These are phyloP conservation scores for Napeogenes inachia DNA, from an alignment of 2,888 invertebrate species.

Conservation along the genomic window DNA sequence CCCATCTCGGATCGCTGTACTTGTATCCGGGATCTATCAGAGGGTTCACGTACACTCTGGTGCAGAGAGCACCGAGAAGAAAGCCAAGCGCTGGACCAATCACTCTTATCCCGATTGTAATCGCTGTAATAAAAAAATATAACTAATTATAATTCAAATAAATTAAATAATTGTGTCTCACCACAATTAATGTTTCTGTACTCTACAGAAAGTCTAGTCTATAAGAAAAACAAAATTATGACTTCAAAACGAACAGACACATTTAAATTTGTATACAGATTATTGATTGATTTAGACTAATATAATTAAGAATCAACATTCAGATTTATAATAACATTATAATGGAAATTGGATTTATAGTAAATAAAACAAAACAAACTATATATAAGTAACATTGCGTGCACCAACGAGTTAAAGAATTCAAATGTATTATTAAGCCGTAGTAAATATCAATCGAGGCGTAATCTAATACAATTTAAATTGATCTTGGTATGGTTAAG, in stretches of 20 bases:
- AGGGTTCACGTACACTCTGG: slow-evolving; percentile 90
- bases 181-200: not conserved
- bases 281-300: too few relatives aligned
- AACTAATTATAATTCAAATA: slow-evolving; percentile 4
- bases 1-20: slow-evolving; percentile 91
- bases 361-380: not conserved
- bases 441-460: slow-evolving; percentile 51
- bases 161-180: slow-evolving; percentile 2
- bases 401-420: slow-evolving; percentile 20
- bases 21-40: slow-evolving; percentile 84
- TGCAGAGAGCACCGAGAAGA: slow-evolving; percentile 92
- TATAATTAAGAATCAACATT: too few relatives aligned
- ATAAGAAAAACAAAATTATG: not conserved
- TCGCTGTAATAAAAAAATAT: slow-evolving; percentile 77
- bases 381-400: slow-evolving; percentile 12
- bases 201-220: too few relatives aligned
- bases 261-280: not conserved
- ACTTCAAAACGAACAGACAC: not conserved
- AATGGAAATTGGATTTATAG: not conserved
- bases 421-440: slow-evolving; percentile 26
- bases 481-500: not conserved
- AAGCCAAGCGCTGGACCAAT: slow-evolving; percentile 94
- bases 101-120: slow-evolving; percentile 93
- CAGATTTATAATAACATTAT: not conserved
- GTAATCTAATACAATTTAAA: not conserved